These are phyloP conservation scores for Corythoichthys haematopterus DNA, from an alignment of 2,113 vertebrate species.

Conservation along the genomic window DNA sequence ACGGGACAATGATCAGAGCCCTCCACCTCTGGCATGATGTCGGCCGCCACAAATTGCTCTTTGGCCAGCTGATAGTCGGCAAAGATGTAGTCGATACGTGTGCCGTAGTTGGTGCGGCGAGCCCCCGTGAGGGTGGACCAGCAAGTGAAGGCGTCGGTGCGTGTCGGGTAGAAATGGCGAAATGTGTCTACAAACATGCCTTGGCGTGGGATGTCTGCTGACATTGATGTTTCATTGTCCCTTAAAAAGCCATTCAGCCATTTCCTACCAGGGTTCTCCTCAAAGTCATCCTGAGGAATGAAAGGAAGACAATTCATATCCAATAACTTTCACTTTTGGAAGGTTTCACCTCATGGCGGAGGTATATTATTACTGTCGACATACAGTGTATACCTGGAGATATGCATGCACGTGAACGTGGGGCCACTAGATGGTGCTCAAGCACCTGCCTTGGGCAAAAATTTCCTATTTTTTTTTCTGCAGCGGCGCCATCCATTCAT, in stretches of 20 bases:
- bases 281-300: constrained; percentile 70
- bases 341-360: too few relatives aligned
- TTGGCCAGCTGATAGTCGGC: constrained; percentile 65
- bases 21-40: constrained; percentile 81
- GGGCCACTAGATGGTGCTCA: too few relatives aligned
- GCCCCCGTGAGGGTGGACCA: constrained; percentile 81
- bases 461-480: too few relatives aligned
- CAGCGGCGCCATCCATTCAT: too few relatives aligned
- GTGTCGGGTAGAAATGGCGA: constrained; percentile 79
- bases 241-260: constrained; percentile 73
- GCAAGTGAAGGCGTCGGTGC: constrained; percentile 80
- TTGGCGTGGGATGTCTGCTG: neutral
- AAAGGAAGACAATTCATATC: constrained; percentile 11
- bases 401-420: too few relatives aligned
- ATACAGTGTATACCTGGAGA: too few relatives aligned
- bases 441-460: too few relatives aligned
- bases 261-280: constrained; percentile 78
- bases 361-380: too few relatives aligned
- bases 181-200: constrained; percentile 80
- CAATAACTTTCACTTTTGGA: neutral
- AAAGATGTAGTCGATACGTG: constrained; percentile 85
- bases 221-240: constrained; percentile 14
- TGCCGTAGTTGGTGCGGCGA: constrained; percentile 84
- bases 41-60: constrained; percentile 67
- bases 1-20: constrained; percentile 90